phyloP scores from a whole-genome alignment of 2,888 invertebrate genomes.

The Zaprionus obscuricornis region DNA sequence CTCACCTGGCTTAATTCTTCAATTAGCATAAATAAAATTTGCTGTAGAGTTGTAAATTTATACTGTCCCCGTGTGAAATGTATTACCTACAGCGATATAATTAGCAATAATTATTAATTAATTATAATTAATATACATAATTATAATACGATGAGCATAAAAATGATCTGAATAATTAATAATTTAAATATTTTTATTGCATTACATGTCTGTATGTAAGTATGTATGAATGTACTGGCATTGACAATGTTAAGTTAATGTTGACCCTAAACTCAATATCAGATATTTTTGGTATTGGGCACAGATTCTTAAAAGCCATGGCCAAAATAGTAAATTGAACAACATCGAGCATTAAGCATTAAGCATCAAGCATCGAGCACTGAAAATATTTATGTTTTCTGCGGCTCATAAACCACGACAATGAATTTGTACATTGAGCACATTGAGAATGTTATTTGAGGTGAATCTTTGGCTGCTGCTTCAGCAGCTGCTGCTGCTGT shows the following conservation, averaged over 20 bases:
- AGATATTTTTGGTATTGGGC: slow-evolving; percentile 36
- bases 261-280: slow-evolving; percentile 42
- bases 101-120: background rate
- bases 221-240: no score
- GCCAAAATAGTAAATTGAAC: slow-evolving; percentile 31
- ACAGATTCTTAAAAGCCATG: slow-evolving; percentile 48
- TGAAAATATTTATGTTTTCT: slow-evolving; percentile 31
- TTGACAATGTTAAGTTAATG: no score
- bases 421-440: background rate
- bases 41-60: slow-evolving; percentile 26
- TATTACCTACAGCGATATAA: slow-evolving; percentile 28
- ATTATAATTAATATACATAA: background rate
- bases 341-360: no score
- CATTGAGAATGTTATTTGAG: slow-evolving; percentile 20
- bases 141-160: no score
- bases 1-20: slow-evolving; percentile 47
- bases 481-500: slow-evolving; percentile 12
- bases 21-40: slow-evolving; percentile 28
- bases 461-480: slow-evolving; percentile 16
- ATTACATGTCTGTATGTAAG: no score
- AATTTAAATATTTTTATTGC: no score
- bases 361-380: no score
- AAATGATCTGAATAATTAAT: no score
- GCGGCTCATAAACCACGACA: slow-evolving; percentile 39
- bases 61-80: slow-evolving; percentile 34